Base-by-base conservation (phyloP, 2,888 invertebrate species). In the Chouioia cunea region DNA sequence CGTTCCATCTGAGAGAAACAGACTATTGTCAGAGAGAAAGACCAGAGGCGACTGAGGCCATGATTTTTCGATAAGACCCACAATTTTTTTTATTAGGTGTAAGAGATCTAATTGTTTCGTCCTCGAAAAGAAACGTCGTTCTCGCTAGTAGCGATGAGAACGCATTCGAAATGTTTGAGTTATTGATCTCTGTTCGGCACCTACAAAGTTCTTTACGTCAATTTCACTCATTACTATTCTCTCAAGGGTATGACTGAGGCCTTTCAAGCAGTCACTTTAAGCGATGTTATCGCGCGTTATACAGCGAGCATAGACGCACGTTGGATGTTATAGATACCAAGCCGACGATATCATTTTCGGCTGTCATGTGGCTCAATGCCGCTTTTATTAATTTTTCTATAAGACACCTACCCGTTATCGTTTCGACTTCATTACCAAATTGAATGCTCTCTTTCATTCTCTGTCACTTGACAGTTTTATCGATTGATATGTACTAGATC, bases 291-390 rank as follows among this genome's bases (percentile, higher is more conserved):
- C 70, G 36, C 6, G 36, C 4, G 10, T 12, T 70, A 50, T 16
- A 6, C 2, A 12, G 16, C 16, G 54, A n/a, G 44, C 56, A 60
- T 71, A 63, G 70, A 46, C 46, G n/a, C n/a, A 27, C 27, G 6
- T 6, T 27, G 27, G 27, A n/a, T n/a, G n/a, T n/a, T n/a, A n/a
- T n/a, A n/a, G n/a, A n/a, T n/a, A n/a, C n/a, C 63, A 47, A 10
- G 58, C 54, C 64, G 68, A 72, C 65, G 68, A 72, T 56, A 72
- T 72, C 65, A 64, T 72, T 36, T 68, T 64, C 65, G 68, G 60
- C 65, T 68, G 64, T 65, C 71, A 72, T 44, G 48, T n/a, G n/a
- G n/a, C 18, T 53, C 48, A 54, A 66, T 52, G 58, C 27, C 54
- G 52, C 48, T 65, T 68, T 72, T 68, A 72, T 72, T 72, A 65